phyloP scores from a whole-genome alignment of 2,888 invertebrate genomes.

The Anoplius nigerrimus region DNA sequence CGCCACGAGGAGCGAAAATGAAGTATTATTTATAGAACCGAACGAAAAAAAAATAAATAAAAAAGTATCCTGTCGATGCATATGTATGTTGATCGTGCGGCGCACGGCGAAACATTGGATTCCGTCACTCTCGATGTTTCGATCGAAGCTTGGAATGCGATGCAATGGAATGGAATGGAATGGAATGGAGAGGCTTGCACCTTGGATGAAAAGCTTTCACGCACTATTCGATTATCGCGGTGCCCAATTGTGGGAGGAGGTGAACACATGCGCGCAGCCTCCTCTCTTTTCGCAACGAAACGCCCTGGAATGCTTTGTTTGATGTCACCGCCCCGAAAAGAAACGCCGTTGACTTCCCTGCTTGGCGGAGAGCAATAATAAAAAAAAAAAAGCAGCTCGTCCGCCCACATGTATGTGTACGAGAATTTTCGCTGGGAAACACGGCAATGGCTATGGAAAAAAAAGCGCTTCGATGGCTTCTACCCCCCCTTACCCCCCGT shows the following conservation, averaged over 20 bases:
- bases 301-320: slow-evolving; percentile 46
- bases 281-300: slow-evolving; percentile 12
- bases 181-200: slow-evolving; percentile 52
- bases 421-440: too few relatives aligned
- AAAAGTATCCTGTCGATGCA: not conserved
- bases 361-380: slow-evolving; percentile 18
- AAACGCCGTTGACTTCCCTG: slow-evolving; percentile 27
- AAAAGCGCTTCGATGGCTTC: too few relatives aligned
- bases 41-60: slow-evolving; percentile 10
- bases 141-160: slow-evolving; percentile 57
- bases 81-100: not conserved
- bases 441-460: too few relatives aligned
- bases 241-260: slow-evolving; percentile 25
- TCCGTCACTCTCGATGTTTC: slow-evolving; percentile 38
- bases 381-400: slow-evolving; percentile 1
- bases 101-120: slow-evolving; percentile 13
- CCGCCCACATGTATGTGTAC: not conserved
- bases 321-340: slow-evolving; percentile 37
- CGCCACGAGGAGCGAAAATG: slow-evolving; percentile 9
- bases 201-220: slow-evolving; percentile 52
- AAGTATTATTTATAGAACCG: not conserved
- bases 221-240: slow-evolving; percentile 38
- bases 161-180: slow-evolving; percentile 51
- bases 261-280: slow-evolving; percentile 13
- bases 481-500: too few relatives aligned